phyloP scores from a whole-genome alignment of 2,888 invertebrate species.

The Ferrisia virgata region DNA sequence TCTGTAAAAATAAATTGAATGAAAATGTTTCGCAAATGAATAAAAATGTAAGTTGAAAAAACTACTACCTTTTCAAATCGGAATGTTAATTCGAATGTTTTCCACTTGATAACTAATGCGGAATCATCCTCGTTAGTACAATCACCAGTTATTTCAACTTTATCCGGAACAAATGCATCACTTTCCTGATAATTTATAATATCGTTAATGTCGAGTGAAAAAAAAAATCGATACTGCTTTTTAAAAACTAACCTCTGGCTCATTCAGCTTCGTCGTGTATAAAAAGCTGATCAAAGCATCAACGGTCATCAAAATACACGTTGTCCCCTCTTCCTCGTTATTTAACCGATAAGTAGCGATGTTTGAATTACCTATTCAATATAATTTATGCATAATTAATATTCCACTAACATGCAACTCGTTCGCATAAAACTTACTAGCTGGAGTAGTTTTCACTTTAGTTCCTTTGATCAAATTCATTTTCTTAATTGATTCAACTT shows the following conservation, averaged over 20 bases:
- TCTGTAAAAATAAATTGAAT: slow-evolving; percentile 54
- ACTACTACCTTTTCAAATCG: slow-evolving; percentile 72
- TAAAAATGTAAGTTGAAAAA: not conserved
- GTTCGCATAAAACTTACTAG: not conserved
- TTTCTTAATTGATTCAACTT: not conserved
- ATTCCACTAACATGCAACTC: not conserved
- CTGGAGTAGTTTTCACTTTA: slow-evolving; percentile 15
- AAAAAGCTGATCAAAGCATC: slow-evolving; percentile 70
- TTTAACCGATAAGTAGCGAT: slow-evolving; percentile 48
- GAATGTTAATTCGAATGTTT: slow-evolving; percentile 67
- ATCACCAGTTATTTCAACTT: slow-evolving; percentile 66
- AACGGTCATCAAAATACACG: slow-evolving; percentile 74
- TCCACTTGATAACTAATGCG: slow-evolving; percentile 69
- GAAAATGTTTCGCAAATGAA: slow-evolving; percentile 25
- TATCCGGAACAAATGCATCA: slow-evolving; percentile 67
- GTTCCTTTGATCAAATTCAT: slow-evolving; percentile 4
- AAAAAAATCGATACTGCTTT: not conserved
- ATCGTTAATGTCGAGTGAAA: not conserved
- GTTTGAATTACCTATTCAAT: not conserved
- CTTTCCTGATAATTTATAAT: slow-evolving; percentile 60
- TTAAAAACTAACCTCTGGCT: slow-evolving; percentile 55
- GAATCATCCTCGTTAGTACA: slow-evolving; percentile 74
- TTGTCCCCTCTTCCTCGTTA: slow-evolving; percentile 66
- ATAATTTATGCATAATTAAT: not conserved
- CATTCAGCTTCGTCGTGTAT: slow-evolving; percentile 67